Evolutionary conservation across 2,888 invertebrate genomes (phyloP).

Genomic region (Carcina quercana): DNA sequence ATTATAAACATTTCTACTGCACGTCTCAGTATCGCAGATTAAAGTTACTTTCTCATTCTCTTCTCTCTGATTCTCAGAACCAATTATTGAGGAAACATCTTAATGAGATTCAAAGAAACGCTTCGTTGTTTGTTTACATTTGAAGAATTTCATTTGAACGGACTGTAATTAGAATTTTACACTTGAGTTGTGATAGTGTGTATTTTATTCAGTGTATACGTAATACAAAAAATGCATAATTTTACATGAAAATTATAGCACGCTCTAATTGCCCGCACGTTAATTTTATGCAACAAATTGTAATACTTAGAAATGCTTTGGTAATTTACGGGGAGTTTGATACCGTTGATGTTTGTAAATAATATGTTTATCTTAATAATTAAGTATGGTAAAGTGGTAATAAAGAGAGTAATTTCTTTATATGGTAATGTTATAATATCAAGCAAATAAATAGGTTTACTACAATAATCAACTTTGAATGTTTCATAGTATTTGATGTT

Average conservation of each 20-base stretch:
- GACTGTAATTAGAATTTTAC: neutral
- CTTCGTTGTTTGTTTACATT: neutral
- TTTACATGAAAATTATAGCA: slow-evolving; percentile 12
- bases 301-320: neutral
- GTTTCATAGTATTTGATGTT: too few relatives aligned
- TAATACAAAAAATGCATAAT: slow-evolving; percentile 15
- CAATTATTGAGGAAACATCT: neutral
- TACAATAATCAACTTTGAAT: neutral
- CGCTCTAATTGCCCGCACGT: slow-evolving; percentile 7
- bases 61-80: slow-evolving; percentile 15
- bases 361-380: neutral
- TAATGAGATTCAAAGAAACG: neutral
- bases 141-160: neutral
- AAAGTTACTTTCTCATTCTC: too few relatives aligned
- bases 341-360: neutral
- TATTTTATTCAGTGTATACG: slow-evolving; percentile 6
- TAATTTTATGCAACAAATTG: slow-evolving; percentile 9
- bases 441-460: neutral
- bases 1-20: too few relatives aligned
- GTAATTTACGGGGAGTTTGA: neutral
- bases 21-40: too few relatives aligned
- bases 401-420: neutral
- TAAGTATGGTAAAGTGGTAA: neutral
- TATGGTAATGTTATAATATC: neutral
- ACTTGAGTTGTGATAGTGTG: neutral